phyloP scores from a whole-genome alignment of 2,113 vertebrate species.

The Pipa parva region DNA sequence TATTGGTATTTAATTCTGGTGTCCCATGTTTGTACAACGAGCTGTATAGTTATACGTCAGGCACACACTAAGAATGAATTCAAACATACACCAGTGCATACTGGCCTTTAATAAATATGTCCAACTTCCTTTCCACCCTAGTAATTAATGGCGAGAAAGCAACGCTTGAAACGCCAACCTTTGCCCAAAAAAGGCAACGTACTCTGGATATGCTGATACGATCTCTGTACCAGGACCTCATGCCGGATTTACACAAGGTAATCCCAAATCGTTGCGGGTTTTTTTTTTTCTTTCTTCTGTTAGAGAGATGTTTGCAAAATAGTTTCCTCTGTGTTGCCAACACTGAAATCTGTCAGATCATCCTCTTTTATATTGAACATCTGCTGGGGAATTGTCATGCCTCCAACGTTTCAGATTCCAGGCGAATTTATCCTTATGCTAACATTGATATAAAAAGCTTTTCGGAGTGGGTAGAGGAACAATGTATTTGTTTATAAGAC shows the following conservation, averaged over 20 bases:
- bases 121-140: slow-evolving; percentile 52
- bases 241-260: slow-evolving; percentile 95
- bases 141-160: slow-evolving; percentile 99
- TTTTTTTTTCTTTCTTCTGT: not conserved
- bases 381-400: not conserved
- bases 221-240: slow-evolving; percentile 92
- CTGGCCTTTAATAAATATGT: not conserved
- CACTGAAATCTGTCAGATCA: slow-evolving; percentile 4
- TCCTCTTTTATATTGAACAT: slow-evolving; percentile 1
- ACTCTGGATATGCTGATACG: slow-evolving; percentile 97
- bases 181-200: slow-evolving; percentile 95
- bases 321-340: slow-evolving; percentile 1
- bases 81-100: too few relatives aligned
- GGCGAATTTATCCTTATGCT: not conserved
- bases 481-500: not conserved
- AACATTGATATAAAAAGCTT: not conserved
- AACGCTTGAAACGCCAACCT: slow-evolving; percentile 95
- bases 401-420: not conserved
- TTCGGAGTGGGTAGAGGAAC: not conserved
- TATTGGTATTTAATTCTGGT: too few relatives aligned
- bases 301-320: slow-evolving; percentile 5
- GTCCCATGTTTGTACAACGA: too few relatives aligned
- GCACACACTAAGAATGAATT: too few relatives aligned
- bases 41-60: too few relatives aligned
- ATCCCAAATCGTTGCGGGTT: not conserved